These are phyloP conservation scores for Onychorhynchus coronatus DNA, from an alignment of 2,113 vertebrate genomes.

Conservation along the genomic window DNA sequence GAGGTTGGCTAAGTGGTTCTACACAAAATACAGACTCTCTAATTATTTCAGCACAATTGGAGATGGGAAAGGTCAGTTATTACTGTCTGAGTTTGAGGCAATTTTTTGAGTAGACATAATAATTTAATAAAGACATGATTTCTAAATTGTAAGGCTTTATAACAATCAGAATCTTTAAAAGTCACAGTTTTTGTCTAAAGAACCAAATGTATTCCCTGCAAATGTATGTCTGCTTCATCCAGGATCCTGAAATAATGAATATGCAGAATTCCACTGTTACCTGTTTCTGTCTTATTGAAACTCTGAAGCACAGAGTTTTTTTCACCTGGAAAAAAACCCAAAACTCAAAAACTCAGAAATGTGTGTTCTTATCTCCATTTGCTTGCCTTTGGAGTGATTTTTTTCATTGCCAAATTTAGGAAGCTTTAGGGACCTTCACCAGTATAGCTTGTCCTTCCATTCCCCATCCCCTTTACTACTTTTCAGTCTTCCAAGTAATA, in stretches of 20 bases:
- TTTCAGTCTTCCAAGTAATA: not conserved
- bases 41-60: constrained; percentile 8
- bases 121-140: not conserved
- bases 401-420: not conserved
- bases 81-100: not conserved
- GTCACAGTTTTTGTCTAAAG: not conserved
- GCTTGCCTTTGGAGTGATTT: not conserved
- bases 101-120: not conserved
- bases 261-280: not conserved
- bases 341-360: not conserved
- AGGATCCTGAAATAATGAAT: not conserved
- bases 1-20: not conserved
- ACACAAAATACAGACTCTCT: not conserved
- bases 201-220: not conserved
- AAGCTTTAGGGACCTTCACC: not conserved
- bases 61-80: not conserved
- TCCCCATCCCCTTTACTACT: not conserved
- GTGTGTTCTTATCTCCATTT: not conserved
- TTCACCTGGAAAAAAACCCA: not conserved
- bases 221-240: not conserved
- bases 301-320: not conserved
- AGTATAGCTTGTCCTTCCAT: not conserved
- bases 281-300: not conserved
- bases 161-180: not conserved
- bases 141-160: not conserved